Evolutionary conservation across 2,888 invertebrate species (phyloP).

Genomic region (Eilema sororculum): DNA sequence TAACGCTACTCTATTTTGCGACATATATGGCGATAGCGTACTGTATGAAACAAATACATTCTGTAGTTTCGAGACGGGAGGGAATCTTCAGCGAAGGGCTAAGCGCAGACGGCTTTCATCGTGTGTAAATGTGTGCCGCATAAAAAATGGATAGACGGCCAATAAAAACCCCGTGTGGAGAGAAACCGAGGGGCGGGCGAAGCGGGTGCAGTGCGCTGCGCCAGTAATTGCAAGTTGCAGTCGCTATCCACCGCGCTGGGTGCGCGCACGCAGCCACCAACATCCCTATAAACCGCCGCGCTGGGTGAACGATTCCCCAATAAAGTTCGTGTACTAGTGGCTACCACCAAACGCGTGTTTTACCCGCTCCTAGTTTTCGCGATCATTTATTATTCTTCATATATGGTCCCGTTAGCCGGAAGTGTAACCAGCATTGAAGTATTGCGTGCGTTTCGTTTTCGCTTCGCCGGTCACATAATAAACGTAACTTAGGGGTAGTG

Average conservation of each 20-base stretch:
- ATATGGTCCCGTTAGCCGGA: constrained; percentile 70
- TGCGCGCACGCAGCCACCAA: constrained; percentile 83
- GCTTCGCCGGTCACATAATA: constrained; percentile 53
- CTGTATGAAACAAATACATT: constrained; percentile 76
- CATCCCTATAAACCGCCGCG: constrained; percentile 48
- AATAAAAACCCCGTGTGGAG: constrained; percentile 85
- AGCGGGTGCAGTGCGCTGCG: constrained; percentile 77
- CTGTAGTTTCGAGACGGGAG: constrained; percentile 75
- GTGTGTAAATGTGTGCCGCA: constrained; percentile 78
- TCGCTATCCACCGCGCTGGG: constrained; percentile 78
- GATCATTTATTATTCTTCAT: constrained; percentile 58
- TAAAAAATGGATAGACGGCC: constrained; percentile 84
- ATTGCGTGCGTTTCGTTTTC: constrained; percentile 72
- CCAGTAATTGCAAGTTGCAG: constrained; percentile 79
- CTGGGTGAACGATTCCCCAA: constrained; percentile 56
- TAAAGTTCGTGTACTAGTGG: constrained; percentile 64
- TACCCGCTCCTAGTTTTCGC: constrained; percentile 56
- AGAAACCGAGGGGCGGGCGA: constrained; percentile 82
- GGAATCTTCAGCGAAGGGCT: constrained; percentile 79
- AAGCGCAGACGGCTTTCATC: constrained; percentile 79
- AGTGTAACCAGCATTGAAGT: constrained; percentile 59
- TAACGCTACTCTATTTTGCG: constrained; percentile 39
- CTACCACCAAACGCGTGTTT: constrained; percentile 47
- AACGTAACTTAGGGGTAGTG: constrained; percentile 59
- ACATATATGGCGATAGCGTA: constrained; percentile 53